Evolutionary conservation across 2,113 vertebrate species (phyloP).

Genomic region (Plecotus auritus): DNA sequence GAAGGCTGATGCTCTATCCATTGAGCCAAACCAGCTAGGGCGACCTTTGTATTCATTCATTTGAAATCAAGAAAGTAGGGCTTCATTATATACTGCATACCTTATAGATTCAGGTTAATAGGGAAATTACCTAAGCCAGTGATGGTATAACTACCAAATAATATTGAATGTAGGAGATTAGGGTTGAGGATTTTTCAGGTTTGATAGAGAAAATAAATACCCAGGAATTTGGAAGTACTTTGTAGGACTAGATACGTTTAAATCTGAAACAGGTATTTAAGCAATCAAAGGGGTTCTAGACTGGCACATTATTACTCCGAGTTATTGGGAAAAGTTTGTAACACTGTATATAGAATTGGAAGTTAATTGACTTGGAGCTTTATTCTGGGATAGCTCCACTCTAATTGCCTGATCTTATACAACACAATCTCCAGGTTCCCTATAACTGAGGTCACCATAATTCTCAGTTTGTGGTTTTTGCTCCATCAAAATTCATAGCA

Average conservation of each 20-base stretch:
- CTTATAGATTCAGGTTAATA: not conserved
- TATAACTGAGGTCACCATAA: not conserved
- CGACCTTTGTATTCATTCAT: not conserved
- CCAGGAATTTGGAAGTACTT: not conserved
- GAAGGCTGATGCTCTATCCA: too few relatives aligned
- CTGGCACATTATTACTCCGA: not conserved
- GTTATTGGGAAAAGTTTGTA: constrained; percentile 23
- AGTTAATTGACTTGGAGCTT: not conserved
- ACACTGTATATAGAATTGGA: not conserved
- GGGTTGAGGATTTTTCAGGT: not conserved
- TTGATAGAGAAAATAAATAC: not conserved
- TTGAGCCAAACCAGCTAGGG: too few relatives aligned
- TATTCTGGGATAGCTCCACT: not conserved
- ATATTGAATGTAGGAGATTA: not conserved
- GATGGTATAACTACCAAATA: not conserved
- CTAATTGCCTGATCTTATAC: not conserved
- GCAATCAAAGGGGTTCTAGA: not conserved
- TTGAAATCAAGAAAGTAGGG: not conserved
- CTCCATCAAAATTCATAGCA: not conserved
- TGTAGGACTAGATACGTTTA: not conserved
- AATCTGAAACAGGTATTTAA: not conserved
- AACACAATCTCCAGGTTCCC: not conserved
- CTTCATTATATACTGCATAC: not conserved
- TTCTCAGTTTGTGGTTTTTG: not conserved
- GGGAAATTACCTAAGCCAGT: not conserved